A percentile compares a stretch with the other conserved stretches of the same genome.
Conservation (phyloP, 1,140 invertebrate species). For the Polypedilum pembai region DNA sequence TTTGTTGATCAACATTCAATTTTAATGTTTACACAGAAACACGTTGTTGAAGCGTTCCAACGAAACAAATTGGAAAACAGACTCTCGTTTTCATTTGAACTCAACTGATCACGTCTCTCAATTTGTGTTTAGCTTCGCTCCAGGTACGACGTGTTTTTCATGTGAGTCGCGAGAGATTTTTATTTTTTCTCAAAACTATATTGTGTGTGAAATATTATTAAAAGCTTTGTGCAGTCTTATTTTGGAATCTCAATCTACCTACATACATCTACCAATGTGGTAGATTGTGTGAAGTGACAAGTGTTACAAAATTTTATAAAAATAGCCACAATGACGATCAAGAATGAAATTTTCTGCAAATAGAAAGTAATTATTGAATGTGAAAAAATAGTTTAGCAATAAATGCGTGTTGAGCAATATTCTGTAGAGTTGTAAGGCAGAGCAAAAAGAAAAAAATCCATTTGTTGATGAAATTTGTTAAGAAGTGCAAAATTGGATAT, state of each 20-base stretch:
- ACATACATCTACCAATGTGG: background rate
- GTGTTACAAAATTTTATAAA: constrained; percentile 23
- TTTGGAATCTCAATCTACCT: background rate
- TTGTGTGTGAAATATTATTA: background rate
- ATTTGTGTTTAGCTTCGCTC: background rate
- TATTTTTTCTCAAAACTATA: background rate
- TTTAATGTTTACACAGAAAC: too few relatives aligned
- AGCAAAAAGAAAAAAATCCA: constrained; percentile 16
- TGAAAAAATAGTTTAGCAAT: background rate
- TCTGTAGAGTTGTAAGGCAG: background rate
- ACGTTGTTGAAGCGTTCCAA: too few relatives aligned
- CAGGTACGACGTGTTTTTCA: constrained; percentile 23
- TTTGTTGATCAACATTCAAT: background rate
- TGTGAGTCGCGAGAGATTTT: background rate
- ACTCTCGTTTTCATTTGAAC: constrained; percentile 20
- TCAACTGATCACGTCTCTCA: background rate
- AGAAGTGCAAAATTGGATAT: constrained; percentile 23
- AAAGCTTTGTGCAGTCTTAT: background rate
- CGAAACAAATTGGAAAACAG: background rate
- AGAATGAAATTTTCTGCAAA: background rate
- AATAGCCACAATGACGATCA: constrained; percentile 12
- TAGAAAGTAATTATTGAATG: background rate
- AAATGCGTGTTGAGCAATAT: background rate
- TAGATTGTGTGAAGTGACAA: background rate
- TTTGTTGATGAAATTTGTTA: background rate